phyloP scores from a whole-genome alignment of 2,888 invertebrate species.

The Ferdinandea cuprea region DNA sequence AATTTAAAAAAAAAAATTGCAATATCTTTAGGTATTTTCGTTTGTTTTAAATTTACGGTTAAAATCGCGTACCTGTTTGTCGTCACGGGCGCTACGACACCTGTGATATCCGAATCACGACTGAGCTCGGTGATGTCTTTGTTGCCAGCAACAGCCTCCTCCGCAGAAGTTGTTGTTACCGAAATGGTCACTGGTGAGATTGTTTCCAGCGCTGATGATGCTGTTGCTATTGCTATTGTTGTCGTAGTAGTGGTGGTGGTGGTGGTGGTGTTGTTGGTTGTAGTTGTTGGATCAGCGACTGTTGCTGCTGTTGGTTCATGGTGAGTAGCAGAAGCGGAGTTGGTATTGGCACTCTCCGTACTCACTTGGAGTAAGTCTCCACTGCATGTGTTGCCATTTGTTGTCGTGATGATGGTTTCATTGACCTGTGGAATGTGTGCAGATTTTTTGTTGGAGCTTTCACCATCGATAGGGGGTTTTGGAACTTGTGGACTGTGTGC shows the following conservation, averaged over 20 bases:
- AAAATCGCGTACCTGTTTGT: slow-evolving; percentile 80
- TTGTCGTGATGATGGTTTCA: slow-evolving; percentile 66
- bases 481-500: slow-evolving; percentile 69
- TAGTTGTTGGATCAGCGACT: slow-evolving; percentile 60
- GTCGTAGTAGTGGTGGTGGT: slow-evolving; percentile 56
- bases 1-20: slow-evolving; percentile 5
- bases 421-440: slow-evolving; percentile 72
- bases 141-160: slow-evolving; percentile 77
- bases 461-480: slow-evolving; percentile 70
- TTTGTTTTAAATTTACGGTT: slow-evolving; percentile 13
- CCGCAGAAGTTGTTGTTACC: slow-evolving; percentile 69
- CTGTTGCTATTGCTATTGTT: slow-evolving; percentile 73
- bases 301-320: slow-evolving; percentile 57
- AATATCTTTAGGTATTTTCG: slow-evolving; percentile 6
- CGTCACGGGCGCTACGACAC: slow-evolving; percentile 78
- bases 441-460: slow-evolving; percentile 68
- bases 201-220: slow-evolving; percentile 41
- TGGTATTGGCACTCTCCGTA: slow-evolving; percentile 76
- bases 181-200: slow-evolving; percentile 73
- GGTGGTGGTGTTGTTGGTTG: too few species aligned
- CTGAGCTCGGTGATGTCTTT: slow-evolving; percentile 78
- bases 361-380: slow-evolving; percentile 70
- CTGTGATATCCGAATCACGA: slow-evolving; percentile 82
- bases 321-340: slow-evolving; percentile 60
- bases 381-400: slow-evolving; percentile 77